A percentile compares a stretch with the other conserved stretches of the same genome.
These are phyloP conservation scores for Oryzias woworae DNA, from an alignment of 2,113 vertebrate species.

Conservation along the genomic window DNA sequence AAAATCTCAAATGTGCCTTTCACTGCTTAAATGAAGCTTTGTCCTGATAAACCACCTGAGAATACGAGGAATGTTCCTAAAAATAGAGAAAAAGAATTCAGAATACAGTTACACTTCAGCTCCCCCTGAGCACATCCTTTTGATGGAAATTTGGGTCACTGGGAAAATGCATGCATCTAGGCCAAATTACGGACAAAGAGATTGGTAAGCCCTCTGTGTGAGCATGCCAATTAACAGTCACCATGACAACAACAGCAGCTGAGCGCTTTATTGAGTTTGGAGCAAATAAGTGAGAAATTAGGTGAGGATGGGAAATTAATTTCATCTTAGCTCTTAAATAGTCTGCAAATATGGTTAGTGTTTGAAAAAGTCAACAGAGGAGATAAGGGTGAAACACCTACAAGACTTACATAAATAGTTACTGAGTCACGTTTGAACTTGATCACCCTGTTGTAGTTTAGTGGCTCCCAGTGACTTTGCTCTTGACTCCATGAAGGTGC, in stretches of 20 bases:
- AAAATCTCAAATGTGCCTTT: no score
- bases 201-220: slow-evolving; percentile 27
- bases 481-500: no score
- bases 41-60: no score
- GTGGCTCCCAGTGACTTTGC: no score
- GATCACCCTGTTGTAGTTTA: slow-evolving; percentile 9
- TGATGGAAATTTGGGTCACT: slow-evolving; percentile 10
- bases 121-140: not conserved
- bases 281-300: slow-evolving; percentile 15
- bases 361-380: no score
- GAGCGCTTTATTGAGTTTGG: slow-evolving; percentile 41
- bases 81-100: no score
- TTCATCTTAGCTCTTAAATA: no score
- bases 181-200: slow-evolving; percentile 48
- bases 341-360: no score
- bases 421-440: slow-evolving; percentile 4
- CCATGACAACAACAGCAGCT: slow-evolving; percentile 50
- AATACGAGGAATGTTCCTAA: no score
- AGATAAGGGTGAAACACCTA: no score
- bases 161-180: slow-evolving; percentile 35
- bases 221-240: slow-evolving; percentile 40
- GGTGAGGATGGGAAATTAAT: no score
- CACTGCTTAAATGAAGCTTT: no score
- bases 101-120: not conserved
- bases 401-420: not conserved